A percentile compares a stretch with the other conserved stretches of the same genome.
Evolutionary conservation across 2,113 vertebrate species (phyloP).

Genomic region (Tragelaphus buxtoni): DNA sequence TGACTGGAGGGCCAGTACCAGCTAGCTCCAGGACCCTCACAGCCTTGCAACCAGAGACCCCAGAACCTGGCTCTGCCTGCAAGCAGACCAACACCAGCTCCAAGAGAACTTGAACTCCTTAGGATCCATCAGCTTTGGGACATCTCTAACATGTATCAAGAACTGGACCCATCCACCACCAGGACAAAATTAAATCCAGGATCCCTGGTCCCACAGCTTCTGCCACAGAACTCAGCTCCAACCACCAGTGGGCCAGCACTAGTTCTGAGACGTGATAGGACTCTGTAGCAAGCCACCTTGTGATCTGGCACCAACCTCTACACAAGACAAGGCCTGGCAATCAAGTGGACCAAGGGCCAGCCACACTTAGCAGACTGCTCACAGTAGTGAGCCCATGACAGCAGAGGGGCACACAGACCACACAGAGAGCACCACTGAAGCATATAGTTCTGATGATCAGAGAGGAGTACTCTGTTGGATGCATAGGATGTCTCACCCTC

Average conservation of each 20-base stretch:
- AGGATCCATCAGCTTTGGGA: neutral
- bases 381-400: neutral
- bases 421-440: neutral
- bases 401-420: neutral
- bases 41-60: neutral
- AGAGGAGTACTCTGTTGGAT: neutral
- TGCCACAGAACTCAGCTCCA: neutral
- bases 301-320: neutral
- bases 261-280: neutral
- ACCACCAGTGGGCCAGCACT: neutral
- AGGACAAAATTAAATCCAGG: neutral
- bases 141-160: neutral
- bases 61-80: neutral
- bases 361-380: neutral
- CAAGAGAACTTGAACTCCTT: neutral
- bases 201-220: neutral
- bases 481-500: neutral
- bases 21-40: neutral
- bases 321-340: neutral
- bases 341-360: neutral
- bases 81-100: neutral
- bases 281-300: neutral
- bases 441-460: neutral
- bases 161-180: neutral
- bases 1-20: neutral